These are phyloP conservation scores for Papilio xuthus DNA, from an alignment of 1,140 invertebrate genomes.

Conservation along the genomic window DNA sequence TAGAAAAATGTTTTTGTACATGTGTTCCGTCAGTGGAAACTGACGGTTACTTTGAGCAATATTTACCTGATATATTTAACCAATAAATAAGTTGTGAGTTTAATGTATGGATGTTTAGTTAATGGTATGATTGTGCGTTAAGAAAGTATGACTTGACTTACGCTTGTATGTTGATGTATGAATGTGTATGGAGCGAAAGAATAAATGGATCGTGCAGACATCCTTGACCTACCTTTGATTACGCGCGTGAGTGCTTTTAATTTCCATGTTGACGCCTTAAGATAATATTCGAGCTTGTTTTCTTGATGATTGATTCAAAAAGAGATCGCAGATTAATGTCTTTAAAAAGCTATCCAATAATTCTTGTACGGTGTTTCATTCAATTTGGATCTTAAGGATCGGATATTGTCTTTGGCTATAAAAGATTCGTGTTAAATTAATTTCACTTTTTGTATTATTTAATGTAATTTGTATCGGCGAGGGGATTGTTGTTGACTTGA, in stretches of 20 bases:
- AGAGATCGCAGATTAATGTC: too few relatives aligned
- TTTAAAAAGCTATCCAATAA: too few relatives aligned
- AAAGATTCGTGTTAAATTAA: constrained; percentile 7
- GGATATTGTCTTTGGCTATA: neutral
- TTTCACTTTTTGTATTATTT: constrained; percentile 53
- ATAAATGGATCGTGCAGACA: neutral
- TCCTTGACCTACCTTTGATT: neutral
- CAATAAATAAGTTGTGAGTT: constrained; percentile 4
- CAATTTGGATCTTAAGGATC: neutral
- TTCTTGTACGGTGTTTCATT: too few relatives aligned
- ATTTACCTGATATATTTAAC: neutral
- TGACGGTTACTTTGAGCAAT: neutral
- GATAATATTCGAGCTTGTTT: too few relatives aligned
- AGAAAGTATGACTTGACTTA: neutral
- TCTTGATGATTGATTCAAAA: too few relatives aligned
- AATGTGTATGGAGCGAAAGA: neutral
- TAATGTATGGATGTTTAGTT: neutral
- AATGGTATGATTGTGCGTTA: neutral
- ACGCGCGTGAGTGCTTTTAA: neutral
- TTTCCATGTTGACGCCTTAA: too few relatives aligned
- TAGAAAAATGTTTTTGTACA: neutral
- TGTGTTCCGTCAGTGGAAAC: neutral
- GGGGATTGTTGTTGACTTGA: constrained; percentile 72
- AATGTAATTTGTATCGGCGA: constrained; percentile 56
- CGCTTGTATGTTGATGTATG: constrained; percentile 11